Base-by-base conservation (phyloP, 2,797 vertebrate species). In the Odontamblyopus lacepedii region DNA sequence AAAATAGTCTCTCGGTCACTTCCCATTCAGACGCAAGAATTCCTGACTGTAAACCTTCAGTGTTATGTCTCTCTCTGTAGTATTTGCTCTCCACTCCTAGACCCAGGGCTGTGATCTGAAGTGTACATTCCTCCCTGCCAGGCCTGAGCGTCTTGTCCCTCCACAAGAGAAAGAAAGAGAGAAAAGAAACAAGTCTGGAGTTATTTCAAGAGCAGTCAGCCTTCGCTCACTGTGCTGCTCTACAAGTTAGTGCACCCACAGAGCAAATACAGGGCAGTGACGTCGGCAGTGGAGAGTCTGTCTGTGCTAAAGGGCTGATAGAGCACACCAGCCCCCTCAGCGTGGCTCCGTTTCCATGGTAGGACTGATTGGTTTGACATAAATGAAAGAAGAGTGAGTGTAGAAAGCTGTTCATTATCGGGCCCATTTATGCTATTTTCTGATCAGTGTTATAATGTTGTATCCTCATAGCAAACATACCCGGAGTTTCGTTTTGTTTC, bases 81-180 rank as follows among this genome's bases (percentile, higher is more conserved):
- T 29, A 70, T 71, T 65, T 71, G 67, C 48, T 35, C 77, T 72
- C 68, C 63, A 60, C 67, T 66, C 26, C 38, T 32, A 63, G 53
- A 72, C 53, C 76, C 41, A 69, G 61, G 66, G 35, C 71, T 51
- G 44, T 6, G 63, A 18, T 18, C 44, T 66, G 72, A 69, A 15
- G 51, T 62, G 76, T 50, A 29, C 57, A 11, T 69, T 48, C 48
- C 62, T 86, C 67, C 32, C 60, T 41, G 32, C 1, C 7, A 60
- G 69, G 6, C 23, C 9, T 74, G 71, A 65, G 62, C 30, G 53
- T 48, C 48, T 30, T 16, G 29, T 32, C 23, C 4, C 12, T 48
- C 44, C 44, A 16, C 44, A 16, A 48, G 44, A 48, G 11, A 48
- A 16, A 29, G 53, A 55, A 9, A n/a, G 18, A 55, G 3, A 59